Conservation (phyloP, 2,797 vertebrate species). For the Leucoraja ocellata region DNA sequence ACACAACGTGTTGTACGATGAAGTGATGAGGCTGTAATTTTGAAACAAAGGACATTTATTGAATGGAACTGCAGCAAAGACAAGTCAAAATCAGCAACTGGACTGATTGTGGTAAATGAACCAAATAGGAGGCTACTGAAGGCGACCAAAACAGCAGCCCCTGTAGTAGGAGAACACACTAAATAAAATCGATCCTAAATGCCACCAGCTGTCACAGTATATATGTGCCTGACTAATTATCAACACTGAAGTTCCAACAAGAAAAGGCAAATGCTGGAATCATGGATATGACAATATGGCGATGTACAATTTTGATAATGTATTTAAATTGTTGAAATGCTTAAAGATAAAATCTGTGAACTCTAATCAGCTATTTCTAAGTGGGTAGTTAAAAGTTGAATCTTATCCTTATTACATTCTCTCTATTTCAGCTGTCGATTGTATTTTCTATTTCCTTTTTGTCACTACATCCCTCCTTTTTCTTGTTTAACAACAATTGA, state of each 20-base stretch:
- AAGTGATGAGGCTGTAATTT: neutral
- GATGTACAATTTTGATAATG: neutral
- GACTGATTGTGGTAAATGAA: neutral
- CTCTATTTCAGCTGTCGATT: neutral
- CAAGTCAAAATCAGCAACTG: neutral
- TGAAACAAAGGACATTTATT: neutral
- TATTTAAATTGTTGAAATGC: neutral
- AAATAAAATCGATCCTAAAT: neutral
- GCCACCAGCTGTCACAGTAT: neutral
- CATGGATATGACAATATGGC: no score
- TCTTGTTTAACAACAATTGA: neutral
- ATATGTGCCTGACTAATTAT: neutral
- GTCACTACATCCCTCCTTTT: neutral
- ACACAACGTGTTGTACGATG: neutral
- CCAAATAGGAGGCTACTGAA: neutral
- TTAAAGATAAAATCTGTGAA: neutral
- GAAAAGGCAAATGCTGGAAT: neutral
- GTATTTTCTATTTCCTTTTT: neutral
- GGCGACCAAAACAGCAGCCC: neutral
- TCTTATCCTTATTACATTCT: neutral
- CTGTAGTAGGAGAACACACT: neutral
- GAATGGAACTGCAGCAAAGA: neutral
- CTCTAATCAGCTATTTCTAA: neutral
- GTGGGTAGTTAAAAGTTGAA: neutral
- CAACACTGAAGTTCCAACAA: neutral